These are phyloP conservation scores for Arge pagana DNA, from an alignment of 2,888 invertebrate species.

Conservation along the genomic window DNA sequence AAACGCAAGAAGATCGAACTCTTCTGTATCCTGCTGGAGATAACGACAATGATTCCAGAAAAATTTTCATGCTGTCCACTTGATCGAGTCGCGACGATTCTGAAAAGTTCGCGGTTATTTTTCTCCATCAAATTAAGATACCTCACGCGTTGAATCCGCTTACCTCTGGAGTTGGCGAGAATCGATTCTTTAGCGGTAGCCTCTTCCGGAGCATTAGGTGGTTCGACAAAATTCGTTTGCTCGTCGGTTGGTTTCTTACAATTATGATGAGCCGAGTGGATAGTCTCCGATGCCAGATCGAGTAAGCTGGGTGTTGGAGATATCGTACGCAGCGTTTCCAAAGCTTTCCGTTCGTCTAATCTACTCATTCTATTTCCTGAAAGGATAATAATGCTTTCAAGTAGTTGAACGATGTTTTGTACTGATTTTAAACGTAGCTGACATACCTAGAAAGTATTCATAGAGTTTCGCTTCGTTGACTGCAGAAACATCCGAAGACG, in stretches of 20 bases:
- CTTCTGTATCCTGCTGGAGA: slow-evolving; percentile 58
- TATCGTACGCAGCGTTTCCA: slow-evolving; percentile 55
- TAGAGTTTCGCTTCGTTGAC: slow-evolving; percentile 40
- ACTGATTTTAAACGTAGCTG: too few relatives aligned
- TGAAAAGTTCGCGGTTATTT: too few relatives aligned
- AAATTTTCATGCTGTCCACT: slow-evolving; percentile 58
- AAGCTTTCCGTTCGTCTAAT: slow-evolving; percentile 54
- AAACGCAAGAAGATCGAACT: slow-evolving; percentile 47
- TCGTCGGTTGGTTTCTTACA: not conserved
- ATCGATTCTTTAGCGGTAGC: slow-evolving; percentile 4
- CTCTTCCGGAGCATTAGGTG: not conserved
- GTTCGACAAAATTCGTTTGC: not conserved
- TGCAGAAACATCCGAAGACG: slow-evolving; percentile 24
- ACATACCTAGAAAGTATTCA: slow-evolving; percentile 36
- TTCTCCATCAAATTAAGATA: too few relatives aligned
- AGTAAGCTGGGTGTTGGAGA: slow-evolving; percentile 52
- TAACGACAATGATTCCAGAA: slow-evolving; percentile 56
- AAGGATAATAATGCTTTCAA: slow-evolving; percentile 44
- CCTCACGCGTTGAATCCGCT: too few relatives aligned
- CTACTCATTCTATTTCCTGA: slow-evolving; percentile 55
- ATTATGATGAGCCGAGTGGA: slow-evolving; percentile 29
- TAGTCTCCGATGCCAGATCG: slow-evolving; percentile 38
- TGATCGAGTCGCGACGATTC: slow-evolving; percentile 39
- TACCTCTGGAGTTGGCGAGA: slow-evolving; percentile 7
- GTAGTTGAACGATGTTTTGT: too few relatives aligned